phyloP scores from a whole-genome alignment of 2,113 vertebrate genomes.

The Plotosus lineatus region DNA sequence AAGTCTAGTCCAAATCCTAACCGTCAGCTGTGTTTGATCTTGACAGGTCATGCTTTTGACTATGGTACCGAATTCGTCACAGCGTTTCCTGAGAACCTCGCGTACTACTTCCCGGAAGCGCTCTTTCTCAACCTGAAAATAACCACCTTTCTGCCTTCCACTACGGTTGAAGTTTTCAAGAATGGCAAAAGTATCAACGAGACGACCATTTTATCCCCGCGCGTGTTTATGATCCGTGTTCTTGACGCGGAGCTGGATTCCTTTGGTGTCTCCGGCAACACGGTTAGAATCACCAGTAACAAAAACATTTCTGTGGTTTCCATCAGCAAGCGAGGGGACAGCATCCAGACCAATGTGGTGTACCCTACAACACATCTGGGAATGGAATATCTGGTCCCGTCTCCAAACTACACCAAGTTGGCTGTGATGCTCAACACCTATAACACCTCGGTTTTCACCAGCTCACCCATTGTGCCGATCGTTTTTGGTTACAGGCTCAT shows the following conservation, averaged over 20 bases:
- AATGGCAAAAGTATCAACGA: rapidly evolving
- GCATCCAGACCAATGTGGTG: slow-evolving; percentile 59
- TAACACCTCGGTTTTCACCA: too few species aligned
- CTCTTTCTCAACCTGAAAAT: slow-evolving; percentile 35
- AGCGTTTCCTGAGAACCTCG: slow-evolving; percentile 72
- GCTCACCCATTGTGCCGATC: rapidly evolving
- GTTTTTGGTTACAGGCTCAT: slow-evolving; percentile 57
- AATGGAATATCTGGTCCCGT: slow-evolving; percentile 58
- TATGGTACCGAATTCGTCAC: slow-evolving; percentile 53
- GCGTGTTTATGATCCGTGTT: neutral
- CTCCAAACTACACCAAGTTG: neutral
- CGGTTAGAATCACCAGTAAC: slow-evolving; percentile 42
- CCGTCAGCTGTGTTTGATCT: slow-evolving; percentile 16
- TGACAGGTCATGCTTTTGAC: neutral
- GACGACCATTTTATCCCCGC: rapidly evolving
- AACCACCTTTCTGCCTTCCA: neutral
- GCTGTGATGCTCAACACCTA: neutral
- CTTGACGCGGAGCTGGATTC: slow-evolving; percentile 31
- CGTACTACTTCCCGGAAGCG: slow-evolving; percentile 41
- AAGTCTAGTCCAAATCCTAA: neutral
- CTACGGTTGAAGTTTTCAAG: rapidly evolving
- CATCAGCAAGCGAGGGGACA: slow-evolving; percentile 34
- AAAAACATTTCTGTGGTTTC: slow-evolving; percentile 46
- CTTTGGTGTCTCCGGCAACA: rapidly evolving
- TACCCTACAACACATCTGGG: slow-evolving; percentile 48